These are phyloP conservation scores for Pseudorhombus dupliciocellatus DNA, from an alignment of 2,113 vertebrate genomes.

Conservation along the genomic window DNA sequence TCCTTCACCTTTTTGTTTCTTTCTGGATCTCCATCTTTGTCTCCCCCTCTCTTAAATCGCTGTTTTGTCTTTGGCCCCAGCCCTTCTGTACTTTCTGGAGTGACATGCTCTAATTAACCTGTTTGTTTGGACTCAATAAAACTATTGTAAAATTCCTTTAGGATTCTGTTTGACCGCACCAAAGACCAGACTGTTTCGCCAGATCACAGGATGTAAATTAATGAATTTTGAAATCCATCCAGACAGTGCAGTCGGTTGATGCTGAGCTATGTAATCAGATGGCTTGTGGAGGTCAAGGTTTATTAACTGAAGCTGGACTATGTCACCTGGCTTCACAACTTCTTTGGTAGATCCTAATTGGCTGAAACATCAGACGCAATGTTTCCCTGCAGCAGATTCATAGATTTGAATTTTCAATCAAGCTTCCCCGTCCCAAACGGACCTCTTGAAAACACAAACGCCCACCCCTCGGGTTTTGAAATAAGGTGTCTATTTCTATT, in stretches of 20 bases:
- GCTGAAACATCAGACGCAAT: not conserved
- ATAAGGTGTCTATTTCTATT: conserved; percentile 39
- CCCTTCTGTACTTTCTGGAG: conserved; percentile 7
- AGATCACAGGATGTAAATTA: no score
- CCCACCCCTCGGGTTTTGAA: conserved; percentile 33
- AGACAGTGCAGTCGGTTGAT: no score
- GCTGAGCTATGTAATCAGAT: no score
- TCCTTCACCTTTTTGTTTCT: conserved; percentile 5
- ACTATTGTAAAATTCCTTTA: not conserved
- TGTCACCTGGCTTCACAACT: no score
- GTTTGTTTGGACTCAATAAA: not conserved
- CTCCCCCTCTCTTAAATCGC: conserved; percentile 14
- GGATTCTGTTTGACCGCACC: no score
- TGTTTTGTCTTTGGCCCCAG: not conserved
- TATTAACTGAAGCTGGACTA: no score
- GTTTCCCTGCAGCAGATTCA: not conserved
- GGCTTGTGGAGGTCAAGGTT: no score
- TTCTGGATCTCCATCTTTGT: conserved; percentile 13
- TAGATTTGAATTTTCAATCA: conserved; percentile 29
- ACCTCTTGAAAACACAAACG: no score
- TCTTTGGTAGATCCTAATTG: no score
- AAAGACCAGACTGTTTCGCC: no score
- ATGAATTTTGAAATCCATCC: no score
- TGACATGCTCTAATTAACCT: not conserved
- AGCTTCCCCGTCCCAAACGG: not conserved